Conservation (phyloP, 2,797 vertebrate species). For the Lepus oiostolus region DNA sequence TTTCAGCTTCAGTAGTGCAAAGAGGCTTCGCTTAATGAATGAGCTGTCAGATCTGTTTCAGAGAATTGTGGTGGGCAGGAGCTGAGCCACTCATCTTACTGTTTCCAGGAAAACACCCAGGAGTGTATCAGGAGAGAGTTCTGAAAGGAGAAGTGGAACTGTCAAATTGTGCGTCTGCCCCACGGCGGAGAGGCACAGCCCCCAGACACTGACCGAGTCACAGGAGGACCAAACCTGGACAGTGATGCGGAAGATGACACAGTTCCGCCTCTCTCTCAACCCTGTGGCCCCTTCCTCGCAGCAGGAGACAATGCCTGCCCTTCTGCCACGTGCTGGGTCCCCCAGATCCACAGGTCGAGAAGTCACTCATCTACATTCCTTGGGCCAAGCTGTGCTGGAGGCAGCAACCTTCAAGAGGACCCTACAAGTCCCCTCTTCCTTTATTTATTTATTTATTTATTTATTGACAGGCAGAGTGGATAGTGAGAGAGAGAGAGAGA, state of each 20-base stretch:
- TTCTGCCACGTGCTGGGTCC: neutral
- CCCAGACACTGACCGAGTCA: neutral
- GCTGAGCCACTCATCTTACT: neutral
- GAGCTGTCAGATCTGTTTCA: neutral
- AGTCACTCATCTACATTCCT: neutral
- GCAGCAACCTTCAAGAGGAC: neutral
- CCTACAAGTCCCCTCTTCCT: neutral
- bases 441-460: no score
- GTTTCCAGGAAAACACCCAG: constrained; percentile 25
- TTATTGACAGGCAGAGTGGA: no score
- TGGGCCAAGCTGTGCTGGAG: neutral
- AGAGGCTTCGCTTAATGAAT: neutral
- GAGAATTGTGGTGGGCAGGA: constrained; percentile 23
- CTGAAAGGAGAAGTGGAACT: neutral
- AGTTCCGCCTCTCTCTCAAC: neutral
- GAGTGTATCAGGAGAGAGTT: neutral
- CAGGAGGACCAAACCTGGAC: neutral
- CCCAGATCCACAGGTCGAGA: neutral
- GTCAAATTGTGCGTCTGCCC: neutral
- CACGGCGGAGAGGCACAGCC: neutral
- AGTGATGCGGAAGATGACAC: neutral
- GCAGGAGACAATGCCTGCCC: neutral
- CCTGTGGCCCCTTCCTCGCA: neutral
- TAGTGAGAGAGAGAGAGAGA: no score
- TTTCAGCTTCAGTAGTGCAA: neutral